Evolutionary conservation across 92 coral and sea anemone species (phyloP), one percentile per base, ranked within the genome.

Genomic region (Porites divaricata): DNA sequence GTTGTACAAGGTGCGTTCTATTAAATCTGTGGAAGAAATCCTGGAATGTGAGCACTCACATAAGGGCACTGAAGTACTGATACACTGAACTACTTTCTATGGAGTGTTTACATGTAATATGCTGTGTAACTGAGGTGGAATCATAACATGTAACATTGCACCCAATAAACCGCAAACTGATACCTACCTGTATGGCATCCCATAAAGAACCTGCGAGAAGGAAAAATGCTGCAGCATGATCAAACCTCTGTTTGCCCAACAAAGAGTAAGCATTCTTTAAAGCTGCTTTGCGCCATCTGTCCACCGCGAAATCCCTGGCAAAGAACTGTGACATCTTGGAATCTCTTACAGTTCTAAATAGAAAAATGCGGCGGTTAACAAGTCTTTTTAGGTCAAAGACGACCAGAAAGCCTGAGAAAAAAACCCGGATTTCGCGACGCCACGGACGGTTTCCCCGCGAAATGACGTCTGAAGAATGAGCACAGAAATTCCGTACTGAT

Each of bases 211-310:
- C 99, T 26, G 99, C 98, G 24, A 97, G 86, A 17, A 97, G 92
- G 82, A 97, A 97, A 83, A 97, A 97, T 1, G 99, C 99, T 12
- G 96, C 99, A 26, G 99, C 99, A 54, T 97, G 99, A 54, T 97
- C 98, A 79, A 97, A 97, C 66, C 99, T 92, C 91, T 97, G 99
- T 77, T 93, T 97, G 41, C 99, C 98, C 22, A 97, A 75, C 77
- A 97, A 78, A 52, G 98, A 94, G 68, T 97, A 97, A 11, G 99
- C 99, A 76, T 97, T 97, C 90, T 97, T 97, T 41, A 97, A 70
- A 58, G 99, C 99, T 2, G 99, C 99, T 56, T 97, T 97, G 6
- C 98, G 99, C 99, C 99, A 97, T 70, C 99, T 88, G 85, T 97
- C 99, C 67, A 89, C 89, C 4, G 74, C 84, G 89, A 97, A 97